Conservation (phyloP, 2,888 invertebrate species). For the Galerucella calmariensis region DNA sequence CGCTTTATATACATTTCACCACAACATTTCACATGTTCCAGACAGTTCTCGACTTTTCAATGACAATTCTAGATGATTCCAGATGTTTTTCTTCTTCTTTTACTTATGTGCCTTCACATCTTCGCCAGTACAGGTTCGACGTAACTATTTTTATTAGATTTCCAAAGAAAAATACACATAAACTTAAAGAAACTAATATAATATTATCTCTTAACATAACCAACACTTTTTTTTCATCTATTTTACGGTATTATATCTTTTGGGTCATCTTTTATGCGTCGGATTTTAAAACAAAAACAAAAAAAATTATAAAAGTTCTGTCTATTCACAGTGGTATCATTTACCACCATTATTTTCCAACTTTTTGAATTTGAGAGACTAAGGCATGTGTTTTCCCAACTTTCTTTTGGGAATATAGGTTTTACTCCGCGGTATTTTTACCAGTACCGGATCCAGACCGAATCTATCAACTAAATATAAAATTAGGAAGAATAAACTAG, state of each 20-base stretch:
- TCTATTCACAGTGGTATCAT: constrained; percentile 30
- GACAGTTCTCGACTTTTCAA: too few relatives aligned
- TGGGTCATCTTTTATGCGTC: not conserved
- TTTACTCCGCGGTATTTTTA: constrained; percentile 21
- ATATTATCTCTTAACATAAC: not conserved
- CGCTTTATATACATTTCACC: too few relatives aligned
- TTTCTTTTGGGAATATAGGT: constrained; percentile 42
- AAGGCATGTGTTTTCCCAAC: constrained; percentile 33
- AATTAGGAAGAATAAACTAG: too few relatives aligned
- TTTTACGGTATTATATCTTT: not conserved
- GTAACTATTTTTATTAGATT: too few relatives aligned
- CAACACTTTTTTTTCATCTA: not conserved
- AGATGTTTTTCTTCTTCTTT: too few relatives aligned
- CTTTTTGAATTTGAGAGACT: constrained; percentile 37
- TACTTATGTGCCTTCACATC: too few relatives aligned
- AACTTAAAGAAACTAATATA: too few relatives aligned
- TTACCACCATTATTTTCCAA: constrained; percentile 42
- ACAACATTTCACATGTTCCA: too few relatives aligned
- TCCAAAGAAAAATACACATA: too few relatives aligned
- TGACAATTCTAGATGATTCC: too few relatives aligned
- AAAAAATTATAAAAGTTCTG: constrained; percentile 24
- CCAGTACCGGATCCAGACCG: not conserved
- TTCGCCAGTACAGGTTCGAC: too few relatives aligned
- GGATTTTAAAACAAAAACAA: constrained; percentile 8
- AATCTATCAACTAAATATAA: not conserved